These are phyloP conservation scores for Watsonalla binaria DNA, from an alignment of 2,888 invertebrate genomes.

Conservation along the genomic window DNA sequence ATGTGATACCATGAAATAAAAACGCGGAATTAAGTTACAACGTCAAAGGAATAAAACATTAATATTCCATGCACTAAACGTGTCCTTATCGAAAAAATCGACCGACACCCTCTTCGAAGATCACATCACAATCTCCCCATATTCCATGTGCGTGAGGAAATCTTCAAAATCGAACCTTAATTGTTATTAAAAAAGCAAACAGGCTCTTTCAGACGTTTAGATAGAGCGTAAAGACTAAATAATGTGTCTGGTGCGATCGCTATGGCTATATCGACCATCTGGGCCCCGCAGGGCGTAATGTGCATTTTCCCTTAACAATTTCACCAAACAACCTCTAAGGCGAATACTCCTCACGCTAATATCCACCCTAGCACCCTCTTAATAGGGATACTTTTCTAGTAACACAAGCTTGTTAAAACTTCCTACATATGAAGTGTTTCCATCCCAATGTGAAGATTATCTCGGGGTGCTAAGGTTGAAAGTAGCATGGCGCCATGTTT, in stretches of 20 bases:
- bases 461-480: not conserved
- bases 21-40: too few species aligned
- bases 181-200: not conserved
- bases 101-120: too few species aligned
- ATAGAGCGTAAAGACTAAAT: not conserved
- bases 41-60: too few species aligned
- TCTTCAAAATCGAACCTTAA: not conserved
- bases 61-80: too few species aligned
- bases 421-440: not conserved
- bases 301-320: not conserved
- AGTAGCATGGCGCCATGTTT: not conserved
- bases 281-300: not conserved
- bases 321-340: not conserved
- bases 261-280: not conserved
- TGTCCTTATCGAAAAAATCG: too few species aligned
- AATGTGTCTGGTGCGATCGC: not conserved
- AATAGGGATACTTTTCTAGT: not conserved
- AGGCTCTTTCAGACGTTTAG: not conserved
- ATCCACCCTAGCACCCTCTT: not conserved
- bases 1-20: too few species aligned
- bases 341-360: not conserved
- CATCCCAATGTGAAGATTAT: not conserved
- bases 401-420: not conserved
- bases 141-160: not conserved
- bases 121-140: not conserved